Evolutionary conservation across 2,797 vertebrate species (phyloP).

Genomic region (Gymnothorax reevesii): DNA sequence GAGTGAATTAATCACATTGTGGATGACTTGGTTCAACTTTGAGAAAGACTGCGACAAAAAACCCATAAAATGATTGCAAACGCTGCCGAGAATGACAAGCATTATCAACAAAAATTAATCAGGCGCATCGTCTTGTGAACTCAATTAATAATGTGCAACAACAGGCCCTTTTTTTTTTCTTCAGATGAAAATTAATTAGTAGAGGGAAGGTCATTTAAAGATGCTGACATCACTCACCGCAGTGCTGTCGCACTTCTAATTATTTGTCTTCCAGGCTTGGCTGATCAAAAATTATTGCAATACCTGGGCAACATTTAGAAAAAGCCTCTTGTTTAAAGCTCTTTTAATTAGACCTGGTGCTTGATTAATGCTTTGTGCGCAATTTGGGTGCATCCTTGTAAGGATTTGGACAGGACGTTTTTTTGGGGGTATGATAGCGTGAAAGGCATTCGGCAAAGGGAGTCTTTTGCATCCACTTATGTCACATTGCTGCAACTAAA

Average conservation of each 20-base stretch:
- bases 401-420: constrained; percentile 93
- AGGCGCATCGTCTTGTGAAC: constrained; percentile 99
- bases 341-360: constrained; percentile 99
- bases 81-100: constrained; percentile 98
- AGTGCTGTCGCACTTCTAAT: constrained; percentile 99
- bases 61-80: constrained; percentile 98
- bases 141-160: constrained; percentile 99
- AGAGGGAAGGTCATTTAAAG: constrained; percentile 99
- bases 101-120: constrained; percentile 99
- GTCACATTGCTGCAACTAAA: constrained; percentile 79
- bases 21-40: constrained; percentile 97
- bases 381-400: constrained; percentile 92
- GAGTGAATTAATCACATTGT: constrained; percentile 86
- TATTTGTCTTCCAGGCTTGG: constrained; percentile 99
- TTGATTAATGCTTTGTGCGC: constrained; percentile 99
- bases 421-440: constrained; percentile 90
- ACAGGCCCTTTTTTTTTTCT: constrained; percentile 96
- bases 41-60: constrained; percentile 87
- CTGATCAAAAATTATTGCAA: constrained; percentile 99
- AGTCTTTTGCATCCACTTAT: constrained; percentile 81
- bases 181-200: constrained; percentile 99
- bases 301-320: constrained; percentile 99
- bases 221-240: constrained; percentile 99
- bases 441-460: constrained; percentile 84
- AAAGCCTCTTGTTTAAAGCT: constrained; percentile 95